Conservation (phyloP, 2,113 vertebrate species). For the Lophotis ruficrista region DNA sequence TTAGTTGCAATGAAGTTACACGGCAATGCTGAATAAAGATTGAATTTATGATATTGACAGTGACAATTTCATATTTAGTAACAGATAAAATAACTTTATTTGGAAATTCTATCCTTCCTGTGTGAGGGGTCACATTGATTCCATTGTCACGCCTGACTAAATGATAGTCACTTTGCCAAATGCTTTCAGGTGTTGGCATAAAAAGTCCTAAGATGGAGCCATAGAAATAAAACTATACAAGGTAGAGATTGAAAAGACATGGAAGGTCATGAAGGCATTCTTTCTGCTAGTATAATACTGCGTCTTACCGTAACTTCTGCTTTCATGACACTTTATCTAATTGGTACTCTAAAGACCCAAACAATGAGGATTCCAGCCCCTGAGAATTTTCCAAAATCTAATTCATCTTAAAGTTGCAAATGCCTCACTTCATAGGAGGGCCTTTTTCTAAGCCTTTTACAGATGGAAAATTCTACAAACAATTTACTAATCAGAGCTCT, state of each 20-base stretch:
- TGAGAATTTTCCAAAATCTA: background rate
- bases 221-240: background rate
- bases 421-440: background rate
- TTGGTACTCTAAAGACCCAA: background rate
- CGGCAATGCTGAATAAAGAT: background rate
- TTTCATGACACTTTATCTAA: background rate
- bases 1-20: background rate
- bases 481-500: slow-evolving; percentile 12
- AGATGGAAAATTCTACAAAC: background rate
- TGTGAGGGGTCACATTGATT: background rate
- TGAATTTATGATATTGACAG: background rate
- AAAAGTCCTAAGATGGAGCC: background rate
- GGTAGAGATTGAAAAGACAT: background rate
- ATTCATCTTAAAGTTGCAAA: background rate
- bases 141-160: background rate
- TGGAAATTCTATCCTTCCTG: background rate
- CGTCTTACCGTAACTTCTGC: background rate
- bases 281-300: background rate
- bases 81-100: background rate
- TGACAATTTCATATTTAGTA: background rate
- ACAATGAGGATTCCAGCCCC: background rate
- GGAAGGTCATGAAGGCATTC: background rate
- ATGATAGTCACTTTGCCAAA: background rate
- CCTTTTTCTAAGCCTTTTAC: background rate
- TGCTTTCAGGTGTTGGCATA: background rate